A percentile compares a stretch with the other conserved stretches of the same genome.
phyloP scores from a whole-genome alignment of 2,797 vertebrate species.

The Bradypodion ventrale region DNA sequence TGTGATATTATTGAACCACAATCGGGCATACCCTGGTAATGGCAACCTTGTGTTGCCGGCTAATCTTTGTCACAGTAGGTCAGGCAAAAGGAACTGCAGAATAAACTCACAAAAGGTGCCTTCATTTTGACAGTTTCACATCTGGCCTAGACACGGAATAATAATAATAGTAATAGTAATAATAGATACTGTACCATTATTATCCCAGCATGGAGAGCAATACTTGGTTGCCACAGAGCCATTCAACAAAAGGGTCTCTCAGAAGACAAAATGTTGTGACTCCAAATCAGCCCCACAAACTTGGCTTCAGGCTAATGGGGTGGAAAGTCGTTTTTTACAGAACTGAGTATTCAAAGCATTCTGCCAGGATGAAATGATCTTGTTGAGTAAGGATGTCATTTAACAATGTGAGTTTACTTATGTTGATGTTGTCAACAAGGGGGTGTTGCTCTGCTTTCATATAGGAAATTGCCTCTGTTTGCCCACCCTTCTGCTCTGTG shows the following conservation, averaged over 20 bases:
- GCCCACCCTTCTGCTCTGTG: not conserved
- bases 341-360: too few species aligned
- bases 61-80: too few species aligned
- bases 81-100: too few species aligned
- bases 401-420: not conserved
- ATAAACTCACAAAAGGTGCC: too few species aligned
- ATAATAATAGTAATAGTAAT: too few species aligned
- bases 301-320: not conserved
- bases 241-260: not conserved
- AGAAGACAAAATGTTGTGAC: not conserved
- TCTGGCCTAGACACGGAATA: too few species aligned
- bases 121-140: too few species aligned
- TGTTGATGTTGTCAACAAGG: not conserved
- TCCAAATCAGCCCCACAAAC: not conserved
- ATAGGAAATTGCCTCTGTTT: accelerated
- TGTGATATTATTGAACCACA: too few species aligned
- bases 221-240: not conserved
- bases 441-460: not conserved
- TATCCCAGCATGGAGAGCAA: not conserved
- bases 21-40: too few species aligned
- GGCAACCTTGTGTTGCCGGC: too few species aligned
- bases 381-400: not conserved
- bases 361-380: too few species aligned
- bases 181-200: not conserved
- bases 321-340: too few species aligned